phyloP scores from a whole-genome alignment of 2,113 vertebrate species.

The Desmodus rotundus region DNA sequence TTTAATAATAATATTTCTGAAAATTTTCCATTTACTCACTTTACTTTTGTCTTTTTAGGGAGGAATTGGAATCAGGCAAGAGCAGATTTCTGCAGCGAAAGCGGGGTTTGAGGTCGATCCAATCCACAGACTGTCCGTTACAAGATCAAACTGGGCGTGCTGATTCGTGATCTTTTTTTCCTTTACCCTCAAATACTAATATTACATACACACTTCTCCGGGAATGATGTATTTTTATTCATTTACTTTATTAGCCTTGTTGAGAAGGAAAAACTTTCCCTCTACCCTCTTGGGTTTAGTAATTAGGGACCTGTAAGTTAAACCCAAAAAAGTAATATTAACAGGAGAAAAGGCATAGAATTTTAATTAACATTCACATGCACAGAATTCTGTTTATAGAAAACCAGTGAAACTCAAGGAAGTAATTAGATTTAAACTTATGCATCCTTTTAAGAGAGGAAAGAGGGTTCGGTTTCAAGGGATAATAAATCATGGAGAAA shows the following conservation, averaged over 20 bases:
- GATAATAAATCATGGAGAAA: neutral
- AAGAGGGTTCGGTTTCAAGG: neutral
- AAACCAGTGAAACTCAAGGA: neutral
- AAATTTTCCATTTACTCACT: neutral
- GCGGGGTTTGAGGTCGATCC: neutral
- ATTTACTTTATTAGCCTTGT: neutral
- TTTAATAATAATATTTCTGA: conserved; percentile 12
- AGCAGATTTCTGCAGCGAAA: neutral
- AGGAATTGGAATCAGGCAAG: neutral
- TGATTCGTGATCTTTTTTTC: neutral
- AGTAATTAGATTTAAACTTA: neutral
- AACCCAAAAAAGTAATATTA: neutral
- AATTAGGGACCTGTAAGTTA: neutral
- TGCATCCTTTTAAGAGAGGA: neutral
- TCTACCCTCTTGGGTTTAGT: neutral
- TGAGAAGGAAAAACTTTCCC: neutral
- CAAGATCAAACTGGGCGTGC: neutral
- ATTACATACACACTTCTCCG: neutral
- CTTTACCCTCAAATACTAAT: neutral
- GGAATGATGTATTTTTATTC: neutral
- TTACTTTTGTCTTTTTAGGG: neutral
- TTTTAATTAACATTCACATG: neutral
- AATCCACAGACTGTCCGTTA: neutral
- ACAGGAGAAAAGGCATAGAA: neutral
- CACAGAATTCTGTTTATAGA: neutral